Conservation (phyloP, 1,140 invertebrate genomes). For the Ladona fulva region DNA sequence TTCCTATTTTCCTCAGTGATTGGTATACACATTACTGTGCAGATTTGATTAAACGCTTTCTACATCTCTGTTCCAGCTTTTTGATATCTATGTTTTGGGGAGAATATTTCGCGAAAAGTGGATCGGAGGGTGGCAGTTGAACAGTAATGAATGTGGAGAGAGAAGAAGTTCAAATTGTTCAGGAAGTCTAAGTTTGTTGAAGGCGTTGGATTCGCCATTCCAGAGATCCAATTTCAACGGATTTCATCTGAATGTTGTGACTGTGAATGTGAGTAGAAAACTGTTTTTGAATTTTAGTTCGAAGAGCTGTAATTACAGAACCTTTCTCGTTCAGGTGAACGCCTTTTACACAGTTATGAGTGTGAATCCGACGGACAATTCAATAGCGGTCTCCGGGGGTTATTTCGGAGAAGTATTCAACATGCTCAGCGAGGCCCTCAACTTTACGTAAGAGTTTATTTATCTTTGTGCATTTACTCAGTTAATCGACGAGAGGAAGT, state of each 20-base stretch:
- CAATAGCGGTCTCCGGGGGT: neutral
- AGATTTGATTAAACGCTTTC: too few species aligned
- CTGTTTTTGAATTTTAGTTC: neutral
- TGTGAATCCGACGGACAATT: neutral
- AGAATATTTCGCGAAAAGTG: neutral
- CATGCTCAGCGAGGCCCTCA: neutral
- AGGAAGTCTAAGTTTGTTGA: neutral
- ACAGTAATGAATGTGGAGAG: neutral
- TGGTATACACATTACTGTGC: neutral
- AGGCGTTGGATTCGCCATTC: neutral
- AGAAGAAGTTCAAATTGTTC: neutral
- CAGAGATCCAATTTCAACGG: neutral
- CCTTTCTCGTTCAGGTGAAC: neutral
- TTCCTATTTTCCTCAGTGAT: neutral
- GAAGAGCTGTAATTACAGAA: neutral
- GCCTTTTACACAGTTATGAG: neutral
- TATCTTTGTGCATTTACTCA: too few species aligned
- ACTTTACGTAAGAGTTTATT: neutral
- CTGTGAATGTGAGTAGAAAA: neutral
- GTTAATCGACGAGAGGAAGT: too few species aligned
- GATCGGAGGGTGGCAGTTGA: neutral
- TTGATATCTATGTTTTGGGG: neutral
- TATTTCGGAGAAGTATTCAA: neutral
- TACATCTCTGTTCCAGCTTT: too few species aligned
- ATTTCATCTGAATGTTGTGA: neutral